Base-by-base conservation (phyloP, 1,140 invertebrate genomes). In the Eurosta solidaginis region DNA sequence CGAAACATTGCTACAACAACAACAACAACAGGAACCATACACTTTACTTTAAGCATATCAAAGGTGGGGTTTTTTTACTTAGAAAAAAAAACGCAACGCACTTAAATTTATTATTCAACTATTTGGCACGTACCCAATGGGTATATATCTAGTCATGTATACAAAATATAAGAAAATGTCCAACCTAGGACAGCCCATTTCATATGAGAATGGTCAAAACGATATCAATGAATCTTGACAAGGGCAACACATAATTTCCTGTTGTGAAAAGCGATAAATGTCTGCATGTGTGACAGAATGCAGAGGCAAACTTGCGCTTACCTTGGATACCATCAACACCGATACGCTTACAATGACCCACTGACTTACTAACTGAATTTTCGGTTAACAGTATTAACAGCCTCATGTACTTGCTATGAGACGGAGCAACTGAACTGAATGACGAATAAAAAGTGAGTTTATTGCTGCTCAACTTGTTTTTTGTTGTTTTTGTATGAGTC, bases 351-450 rank as follows among this genome's bases (percentile, higher is more conserved):
- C 73, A 74, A 40, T 74, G 73, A 74, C 73, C 73, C 73, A 74
- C 73, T 74, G 73, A 74, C 73, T 74, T 74, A 74, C 73, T 74
- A 47, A 74, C 73, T 74, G 73, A 74, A 27, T 74, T 74, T 74
- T 29, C 27, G 25, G 73, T 74, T 74, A 74, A 74, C 73, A 40
- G n/a, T 68, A 33, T 68, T 40, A 68, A 68, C 59, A 40, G 59
- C 33, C 17, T 40, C 59, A 54, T 68, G n/a, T 40, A 40, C 59
- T 22, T 40, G 17, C 22, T 7, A n/a, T 22, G 59, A 40, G 33
- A 68, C 7, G 3, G 33, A 17, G 12, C 33, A n/a, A 68, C 7
- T 40, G 5, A 22, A 5, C 17, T 10, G 59, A 9, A 7, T 20
- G 20, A 47, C 45, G 9, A 47, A 47, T n/a, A 9, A 47, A n/a